Evolutionary conservation across 1,140 invertebrate genomes (phyloP), one percentile per base, ranked within the genome.

Genomic region (Caenorhabditis briggsae): DNA sequence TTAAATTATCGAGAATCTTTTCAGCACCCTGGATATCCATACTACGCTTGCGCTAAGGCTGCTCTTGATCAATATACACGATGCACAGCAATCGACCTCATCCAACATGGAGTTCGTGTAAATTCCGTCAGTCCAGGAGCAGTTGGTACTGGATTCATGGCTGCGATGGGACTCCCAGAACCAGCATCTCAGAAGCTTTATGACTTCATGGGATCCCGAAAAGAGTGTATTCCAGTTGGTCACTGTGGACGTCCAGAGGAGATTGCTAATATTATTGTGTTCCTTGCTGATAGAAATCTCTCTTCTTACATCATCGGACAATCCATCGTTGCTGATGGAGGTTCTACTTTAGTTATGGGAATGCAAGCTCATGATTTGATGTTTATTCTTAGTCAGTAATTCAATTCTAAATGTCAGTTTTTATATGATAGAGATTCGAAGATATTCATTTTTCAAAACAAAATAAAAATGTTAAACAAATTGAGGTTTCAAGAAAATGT

Each of bases 61-160:
- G 95, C 94, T 18, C 87, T 95, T 2, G 95, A 95, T 89, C 93
- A 93, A 65, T 82, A 95, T 5, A 94, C 93, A 14, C 95, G 95
- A 90, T 94, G 95, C 0, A 95, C 96, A 94, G 96, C 96, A 0
- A 91, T 96, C 33, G 97, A 98, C 93, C 93, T 97, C 25, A 96
- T 96, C 0, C 94, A 95, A 0, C 93, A 95, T n/a, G 88, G 88
- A 14, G 65, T 89, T 16, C 41, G 88, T 55, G 87, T 89, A 9
- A 89, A 89, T 64, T 61, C 55, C 20, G 83, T 89, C 65, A 70
- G 64, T 16, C 64, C 64, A 16, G 23, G 85, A 86, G 82, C 41
- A 2, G 46, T 56, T 55, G 56, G 14, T 48, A 83, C 59, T 59
- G 84, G 84, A 43, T 70, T 70, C 64, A 70, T 70, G 64, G 8